Percentiles rank a stretch among this genome's conserved stretches.
Evolutionary conservation across 2,888 invertebrate genomes (phyloP).

Genomic region (Sphaerophoria rueppellii): DNA sequence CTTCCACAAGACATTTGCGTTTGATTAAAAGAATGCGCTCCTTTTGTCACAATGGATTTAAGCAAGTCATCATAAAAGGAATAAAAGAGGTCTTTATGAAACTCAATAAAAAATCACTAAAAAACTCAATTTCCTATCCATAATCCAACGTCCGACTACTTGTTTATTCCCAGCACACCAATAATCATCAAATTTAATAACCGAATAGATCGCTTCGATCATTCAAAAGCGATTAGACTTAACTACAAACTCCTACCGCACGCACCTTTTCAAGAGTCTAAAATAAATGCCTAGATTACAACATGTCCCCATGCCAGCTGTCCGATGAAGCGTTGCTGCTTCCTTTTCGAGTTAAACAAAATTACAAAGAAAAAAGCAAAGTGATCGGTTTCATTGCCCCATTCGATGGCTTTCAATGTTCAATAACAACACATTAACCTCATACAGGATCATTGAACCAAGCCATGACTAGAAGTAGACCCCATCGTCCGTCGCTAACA

Average conservation of each 20-base stretch:
- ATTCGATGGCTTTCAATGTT: slow-evolving; percentile 34
- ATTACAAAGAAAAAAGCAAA: neutral
- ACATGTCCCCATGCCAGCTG: slow-evolving; percentile 37
- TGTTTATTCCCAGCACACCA: slow-evolving; percentile 8
- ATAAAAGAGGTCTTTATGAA: no score
- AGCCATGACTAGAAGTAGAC: neutral
- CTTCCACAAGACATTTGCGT: no score
- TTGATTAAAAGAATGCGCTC: no score
- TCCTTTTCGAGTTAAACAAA: neutral
- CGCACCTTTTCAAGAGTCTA: slow-evolving; percentile 20
- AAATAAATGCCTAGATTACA: slow-evolving; percentile 26
- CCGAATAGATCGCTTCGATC: neutral
- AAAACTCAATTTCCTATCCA: no score
- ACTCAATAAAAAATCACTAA: no score
- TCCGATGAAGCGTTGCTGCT: slow-evolving; percentile 11
- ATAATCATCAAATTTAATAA: slow-evolving; percentile 22
- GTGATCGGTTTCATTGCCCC: slow-evolving; percentile 43
- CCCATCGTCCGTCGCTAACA: no score
- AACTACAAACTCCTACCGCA: slow-evolving; percentile 16
- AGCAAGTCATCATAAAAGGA: no score
- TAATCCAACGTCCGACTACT: no score
- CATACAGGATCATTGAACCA: slow-evolving; percentile 63
- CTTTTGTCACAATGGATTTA: no score
- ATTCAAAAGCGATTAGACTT: slow-evolving; percentile 23
- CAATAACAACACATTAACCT: slow-evolving; percentile 63